These are phyloP conservation scores for Botrylloides violaceus DNA, from an alignment of 23 tunicate genomes.

Conservation along the genomic window DNA sequence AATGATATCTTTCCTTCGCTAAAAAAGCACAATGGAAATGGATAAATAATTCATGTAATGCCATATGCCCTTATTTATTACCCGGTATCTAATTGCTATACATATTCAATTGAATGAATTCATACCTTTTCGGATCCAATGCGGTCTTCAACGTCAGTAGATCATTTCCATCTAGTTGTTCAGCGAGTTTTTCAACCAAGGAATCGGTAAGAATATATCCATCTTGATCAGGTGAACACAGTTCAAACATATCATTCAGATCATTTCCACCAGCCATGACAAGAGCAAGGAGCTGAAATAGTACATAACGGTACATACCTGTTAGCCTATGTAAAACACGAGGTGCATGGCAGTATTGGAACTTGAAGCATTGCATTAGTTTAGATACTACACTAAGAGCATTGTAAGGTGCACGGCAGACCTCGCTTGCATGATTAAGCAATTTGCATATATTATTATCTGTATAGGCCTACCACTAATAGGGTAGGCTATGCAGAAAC, in stretches of 20 bases:
- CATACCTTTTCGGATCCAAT: slow-evolving; percentile 54
- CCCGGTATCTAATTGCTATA: not conserved
- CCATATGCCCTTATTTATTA: not conserved
- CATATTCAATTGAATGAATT: not conserved
- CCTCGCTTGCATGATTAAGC: no score
- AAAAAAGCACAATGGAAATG: not conserved
- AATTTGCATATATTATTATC: no score
- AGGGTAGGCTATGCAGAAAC: no score
- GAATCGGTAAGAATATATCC: slow-evolving; percentile 73
- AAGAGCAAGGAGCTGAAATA: not conserved
- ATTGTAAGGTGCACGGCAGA: no score
- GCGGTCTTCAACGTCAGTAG: slow-evolving; percentile 41
- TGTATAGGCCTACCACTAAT: no score
- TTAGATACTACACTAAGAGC: no score
- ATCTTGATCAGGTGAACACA: slow-evolving; percentile 73
- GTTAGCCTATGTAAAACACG: no score
- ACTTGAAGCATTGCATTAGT: no score
- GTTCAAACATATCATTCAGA: slow-evolving; percentile 52
- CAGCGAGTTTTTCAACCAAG: slow-evolving; percentile 50
- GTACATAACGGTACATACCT: no score
- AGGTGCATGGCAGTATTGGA: no score
- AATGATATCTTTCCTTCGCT: slow-evolving; percentile 13
- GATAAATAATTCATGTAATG: not conserved
- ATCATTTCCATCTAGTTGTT: slow-evolving; percentile 45
- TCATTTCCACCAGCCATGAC: slow-evolving; percentile 26